These are phyloP conservation scores for Ashinkailepas kermadecensis DNA, from an alignment of 2,888 invertebrate genomes.

Conservation along the genomic window DNA sequence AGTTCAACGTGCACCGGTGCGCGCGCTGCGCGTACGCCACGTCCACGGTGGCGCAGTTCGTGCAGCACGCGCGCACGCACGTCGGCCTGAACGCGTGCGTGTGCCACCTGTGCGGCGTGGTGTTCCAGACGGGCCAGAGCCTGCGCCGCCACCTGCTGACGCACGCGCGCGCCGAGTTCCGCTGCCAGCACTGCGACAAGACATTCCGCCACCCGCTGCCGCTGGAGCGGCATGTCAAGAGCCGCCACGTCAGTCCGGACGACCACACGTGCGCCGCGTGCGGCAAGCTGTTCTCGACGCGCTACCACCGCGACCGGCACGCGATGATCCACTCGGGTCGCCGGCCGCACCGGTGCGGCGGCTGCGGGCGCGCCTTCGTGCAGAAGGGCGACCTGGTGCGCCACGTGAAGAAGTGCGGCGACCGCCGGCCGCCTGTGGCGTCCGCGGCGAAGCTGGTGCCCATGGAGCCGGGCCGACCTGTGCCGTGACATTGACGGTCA, in stretches of 20 bases:
- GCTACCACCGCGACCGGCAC: constrained; percentile 11
- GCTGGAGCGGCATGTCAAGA: not conserved
- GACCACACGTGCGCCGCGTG: not conserved
- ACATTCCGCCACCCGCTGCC: constrained; percentile 9
- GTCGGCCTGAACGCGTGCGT: constrained; percentile 4
- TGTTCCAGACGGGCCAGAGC: not conserved
- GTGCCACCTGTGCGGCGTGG: constrained; percentile 11
- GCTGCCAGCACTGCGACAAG: not conserved
- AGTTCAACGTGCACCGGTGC: not conserved
- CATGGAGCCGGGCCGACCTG: not conserved
- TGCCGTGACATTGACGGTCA: too few relatives aligned
- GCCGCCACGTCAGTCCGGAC: not conserved
- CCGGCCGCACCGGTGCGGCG: not conserved
- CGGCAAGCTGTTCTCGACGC: not conserved
- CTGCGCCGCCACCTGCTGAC: constrained; percentile 5
- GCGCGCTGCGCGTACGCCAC: constrained; percentile 13
- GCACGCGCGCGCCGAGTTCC: not conserved
- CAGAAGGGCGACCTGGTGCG: constrained; percentile 10
- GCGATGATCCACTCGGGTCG: constrained; percentile 11
- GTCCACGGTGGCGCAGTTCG: not conserved
- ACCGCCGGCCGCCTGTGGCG: not conserved
- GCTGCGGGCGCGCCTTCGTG: not conserved
- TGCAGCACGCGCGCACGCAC: constrained; percentile 7
- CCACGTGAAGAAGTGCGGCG: not conserved
- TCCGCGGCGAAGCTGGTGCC: not conserved